Percentiles rank a stretch among this genome's conserved stretches.
These are phyloP conservation scores for Grammomys dolichurus DNA, from an alignment of 2,113 vertebrate genomes.

Conservation along the genomic window DNA sequence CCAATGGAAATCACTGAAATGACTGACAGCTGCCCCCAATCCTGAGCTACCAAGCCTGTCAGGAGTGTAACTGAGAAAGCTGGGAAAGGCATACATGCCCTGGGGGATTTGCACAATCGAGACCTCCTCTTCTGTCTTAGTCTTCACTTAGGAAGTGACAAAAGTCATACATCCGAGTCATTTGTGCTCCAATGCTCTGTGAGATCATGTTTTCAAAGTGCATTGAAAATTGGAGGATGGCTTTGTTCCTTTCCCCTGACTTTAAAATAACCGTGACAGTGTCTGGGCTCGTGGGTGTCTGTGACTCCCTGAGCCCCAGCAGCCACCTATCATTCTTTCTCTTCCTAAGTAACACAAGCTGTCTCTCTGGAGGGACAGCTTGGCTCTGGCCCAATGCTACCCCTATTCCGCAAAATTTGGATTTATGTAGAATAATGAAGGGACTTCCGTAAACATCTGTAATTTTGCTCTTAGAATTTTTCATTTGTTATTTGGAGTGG, in stretches of 20 bases:
- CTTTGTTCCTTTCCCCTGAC: not conserved
- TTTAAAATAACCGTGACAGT: not conserved
- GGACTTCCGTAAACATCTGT: not conserved
- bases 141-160: not conserved
- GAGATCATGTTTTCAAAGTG: not conserved
- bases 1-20: not conserved
- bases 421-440: not conserved
- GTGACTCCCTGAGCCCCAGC: not conserved
- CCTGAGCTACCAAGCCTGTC: not conserved
- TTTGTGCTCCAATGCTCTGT: not conserved
- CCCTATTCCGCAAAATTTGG: not conserved
- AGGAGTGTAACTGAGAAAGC: not conserved
- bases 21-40: not conserved
- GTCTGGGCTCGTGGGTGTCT: not conserved
- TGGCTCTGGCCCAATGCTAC: not conserved
- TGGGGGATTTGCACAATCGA: not conserved
- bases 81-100: not conserved
- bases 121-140: not conserved
- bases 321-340: not conserved
- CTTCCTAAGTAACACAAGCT: not conserved
- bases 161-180: not conserved
- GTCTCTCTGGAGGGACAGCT: not conserved
- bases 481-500: not conserved
- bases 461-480: not conserved
- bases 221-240: not conserved